Evolutionary conservation across 2,113 vertebrate genomes (phyloP).

Genomic region (Xiphophorus maculatus): DNA sequence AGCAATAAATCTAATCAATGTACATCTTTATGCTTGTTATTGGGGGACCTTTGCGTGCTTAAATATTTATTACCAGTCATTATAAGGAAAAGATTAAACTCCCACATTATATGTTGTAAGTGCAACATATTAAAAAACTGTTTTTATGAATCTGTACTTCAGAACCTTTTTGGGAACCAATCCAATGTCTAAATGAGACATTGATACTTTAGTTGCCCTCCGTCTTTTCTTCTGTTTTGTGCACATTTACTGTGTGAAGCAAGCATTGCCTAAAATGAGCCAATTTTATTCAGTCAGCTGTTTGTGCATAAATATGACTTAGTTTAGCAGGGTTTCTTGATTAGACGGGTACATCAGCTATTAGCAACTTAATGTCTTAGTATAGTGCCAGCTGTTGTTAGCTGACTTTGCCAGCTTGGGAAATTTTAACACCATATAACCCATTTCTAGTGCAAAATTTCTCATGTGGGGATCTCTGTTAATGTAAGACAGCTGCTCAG

Average conservation of each 20-base stretch:
- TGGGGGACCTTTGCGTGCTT: slow-evolving; percentile 2
- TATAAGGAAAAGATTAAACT: slow-evolving; percentile 1
- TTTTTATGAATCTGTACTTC: background rate
- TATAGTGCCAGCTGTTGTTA: background rate
- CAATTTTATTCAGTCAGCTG: background rate
- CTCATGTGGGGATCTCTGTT: background rate
- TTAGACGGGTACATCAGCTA: too few relatives aligned
- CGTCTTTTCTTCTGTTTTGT: background rate
- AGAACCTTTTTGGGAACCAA: background rate
- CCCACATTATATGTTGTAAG: background rate
- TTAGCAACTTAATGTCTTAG: background rate
- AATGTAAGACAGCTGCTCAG: background rate
- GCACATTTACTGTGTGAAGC: too few relatives aligned
- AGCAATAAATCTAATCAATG: background rate
- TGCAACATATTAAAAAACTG: background rate
- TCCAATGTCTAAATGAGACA: background rate
- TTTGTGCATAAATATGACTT: background rate
- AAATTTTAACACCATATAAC: background rate
- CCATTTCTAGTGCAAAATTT: background rate
- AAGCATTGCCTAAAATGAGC: too few relatives aligned
- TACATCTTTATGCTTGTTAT: slow-evolving; percentile 3
- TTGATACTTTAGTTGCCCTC: background rate
- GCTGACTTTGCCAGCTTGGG: too few relatives aligned
- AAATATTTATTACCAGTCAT: background rate
- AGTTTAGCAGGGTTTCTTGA: background rate